Conservation (phyloP, 2,888 invertebrate species). For the Calameuta pallipes region DNA sequence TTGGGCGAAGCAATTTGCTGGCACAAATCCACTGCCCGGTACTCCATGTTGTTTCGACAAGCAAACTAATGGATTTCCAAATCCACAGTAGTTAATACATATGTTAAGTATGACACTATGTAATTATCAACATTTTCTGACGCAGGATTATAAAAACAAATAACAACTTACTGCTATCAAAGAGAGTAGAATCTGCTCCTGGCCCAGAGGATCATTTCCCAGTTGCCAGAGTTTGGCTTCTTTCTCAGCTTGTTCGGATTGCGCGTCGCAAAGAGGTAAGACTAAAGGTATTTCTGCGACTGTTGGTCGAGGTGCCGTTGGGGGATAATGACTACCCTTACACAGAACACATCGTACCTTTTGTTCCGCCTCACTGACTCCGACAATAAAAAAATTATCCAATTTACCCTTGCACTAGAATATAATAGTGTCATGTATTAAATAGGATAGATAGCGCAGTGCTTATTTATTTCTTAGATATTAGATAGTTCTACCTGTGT, state of each 20-base stretch:
- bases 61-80: conserved; percentile 73
- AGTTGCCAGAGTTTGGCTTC: conserved; percentile 81
- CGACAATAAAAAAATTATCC: conserved; percentile 81
- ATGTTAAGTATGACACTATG: background rate
- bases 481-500: conserved; percentile 70
- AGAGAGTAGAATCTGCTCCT: conserved; percentile 86
- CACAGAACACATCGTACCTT: conserved; percentile 87
- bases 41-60: conserved; percentile 85
- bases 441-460: background rate
- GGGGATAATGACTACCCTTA: conserved; percentile 88
- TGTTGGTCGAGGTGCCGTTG: conserved; percentile 87
- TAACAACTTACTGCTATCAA: conserved; percentile 83
- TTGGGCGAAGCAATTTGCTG: conserved; percentile 83
- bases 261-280: conserved; percentile 82
- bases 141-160: conserved; percentile 6
- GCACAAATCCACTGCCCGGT: conserved; percentile 87
- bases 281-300: conserved; percentile 80
- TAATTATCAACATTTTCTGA: background rate
- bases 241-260: conserved; percentile 82
- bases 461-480: background rate
- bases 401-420: conserved; percentile 73
- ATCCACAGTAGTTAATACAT: conserved; percentile 18
- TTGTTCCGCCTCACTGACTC: conserved; percentile 82
- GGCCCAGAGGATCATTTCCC: conserved; percentile 72
- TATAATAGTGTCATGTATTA: conserved; percentile 16